phyloP scores from a whole-genome alignment of 2,797 vertebrate species.

The Gambusia yucatana region DNA sequence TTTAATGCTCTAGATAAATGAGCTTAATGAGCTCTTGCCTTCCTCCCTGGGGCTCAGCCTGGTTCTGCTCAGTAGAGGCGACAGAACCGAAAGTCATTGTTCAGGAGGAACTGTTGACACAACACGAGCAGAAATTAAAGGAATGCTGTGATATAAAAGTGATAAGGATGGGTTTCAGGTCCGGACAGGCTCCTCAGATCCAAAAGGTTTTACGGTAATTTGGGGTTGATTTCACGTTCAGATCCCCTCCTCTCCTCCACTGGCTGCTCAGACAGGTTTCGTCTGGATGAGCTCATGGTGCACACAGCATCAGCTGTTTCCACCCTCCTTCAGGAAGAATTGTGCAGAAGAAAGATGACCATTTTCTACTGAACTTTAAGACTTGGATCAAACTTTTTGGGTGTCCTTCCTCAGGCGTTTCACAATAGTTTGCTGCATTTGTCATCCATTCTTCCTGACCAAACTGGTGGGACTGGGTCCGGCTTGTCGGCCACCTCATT shows the following conservation, averaged over 20 bases:
- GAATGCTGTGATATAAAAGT: constrained; percentile 25
- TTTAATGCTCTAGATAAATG: not conserved
- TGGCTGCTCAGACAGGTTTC: constrained; percentile 19
- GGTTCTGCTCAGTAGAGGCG: not conserved
- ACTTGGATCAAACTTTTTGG: not conserved
- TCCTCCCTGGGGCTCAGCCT: not conserved
- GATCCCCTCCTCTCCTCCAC: constrained; percentile 17
- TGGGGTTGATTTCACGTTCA: constrained; percentile 35
- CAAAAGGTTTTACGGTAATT: constrained; percentile 18
- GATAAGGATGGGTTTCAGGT: constrained; percentile 30
- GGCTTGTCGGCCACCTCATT: not conserved
- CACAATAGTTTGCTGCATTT: not conserved
- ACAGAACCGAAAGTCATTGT: constrained; percentile 5
- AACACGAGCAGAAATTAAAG: constrained; percentile 25
- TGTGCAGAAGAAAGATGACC: not conserved
- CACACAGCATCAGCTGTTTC: not conserved
- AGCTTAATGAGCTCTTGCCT: constrained; percentile 4
- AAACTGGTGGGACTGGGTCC: not conserved
- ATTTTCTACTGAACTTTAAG: not conserved
- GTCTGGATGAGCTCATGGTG: constrained; percentile 21
- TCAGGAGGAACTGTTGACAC: constrained; percentile 1
- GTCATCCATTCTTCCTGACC: not conserved
- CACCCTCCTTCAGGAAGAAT: constrained; percentile 16
- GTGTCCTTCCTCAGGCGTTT: not conserved
- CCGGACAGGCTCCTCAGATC: constrained; percentile 18